Percentiles rank a stretch among this genome's conserved stretches.
Evolutionary conservation across 23 tunicate genomes (phyloP).

Genomic region (Aplidium turbinatum): DNA sequence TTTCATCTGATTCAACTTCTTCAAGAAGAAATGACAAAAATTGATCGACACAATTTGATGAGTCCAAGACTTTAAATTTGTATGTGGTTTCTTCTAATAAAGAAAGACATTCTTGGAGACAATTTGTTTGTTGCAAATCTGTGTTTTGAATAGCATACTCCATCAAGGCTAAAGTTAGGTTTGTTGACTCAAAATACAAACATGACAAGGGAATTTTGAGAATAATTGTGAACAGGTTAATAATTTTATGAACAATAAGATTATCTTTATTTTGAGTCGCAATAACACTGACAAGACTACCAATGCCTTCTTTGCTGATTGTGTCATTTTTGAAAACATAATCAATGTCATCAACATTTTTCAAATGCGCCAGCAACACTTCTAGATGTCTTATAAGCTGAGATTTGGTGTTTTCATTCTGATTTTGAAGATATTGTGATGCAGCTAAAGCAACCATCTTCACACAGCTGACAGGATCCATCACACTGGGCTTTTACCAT

Average conservation of each 20-base stretch:
- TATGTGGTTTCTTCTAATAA: slow-evolving; percentile 50
- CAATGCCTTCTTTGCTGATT: slow-evolving; percentile 27
- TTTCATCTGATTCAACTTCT: slow-evolving; percentile 25
- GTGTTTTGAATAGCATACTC: background rate
- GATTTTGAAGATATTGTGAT: slow-evolving; percentile 27
- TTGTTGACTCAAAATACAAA: no score
- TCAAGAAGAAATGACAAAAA: slow-evolving; percentile 36
- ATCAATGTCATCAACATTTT: slow-evolving; percentile 10
- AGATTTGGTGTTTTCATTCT: slow-evolving; percentile 36
- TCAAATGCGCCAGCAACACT: slow-evolving; percentile 31
- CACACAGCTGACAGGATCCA: slow-evolving; percentile 28
- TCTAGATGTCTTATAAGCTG: slow-evolving; percentile 50
- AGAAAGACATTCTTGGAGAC: slow-evolving; percentile 6
- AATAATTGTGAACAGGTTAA: background rate
- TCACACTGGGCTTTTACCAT: background rate
- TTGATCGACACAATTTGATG: slow-evolving; percentile 26
- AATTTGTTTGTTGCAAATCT: slow-evolving; percentile 1
- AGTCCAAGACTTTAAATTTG: slow-evolving; percentile 12
- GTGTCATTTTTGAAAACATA: slow-evolving; percentile 2
- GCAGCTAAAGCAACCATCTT: slow-evolving; percentile 32
- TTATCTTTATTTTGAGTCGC: slow-evolving; percentile 18
- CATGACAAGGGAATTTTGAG: no score
- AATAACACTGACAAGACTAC: slow-evolving; percentile 14
- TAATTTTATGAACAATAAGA: no score
- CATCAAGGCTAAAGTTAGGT: no score